Evolutionary conservation across 2,797 vertebrate genomes (phyloP).

Genomic region (Onychomys torridus): DNA sequence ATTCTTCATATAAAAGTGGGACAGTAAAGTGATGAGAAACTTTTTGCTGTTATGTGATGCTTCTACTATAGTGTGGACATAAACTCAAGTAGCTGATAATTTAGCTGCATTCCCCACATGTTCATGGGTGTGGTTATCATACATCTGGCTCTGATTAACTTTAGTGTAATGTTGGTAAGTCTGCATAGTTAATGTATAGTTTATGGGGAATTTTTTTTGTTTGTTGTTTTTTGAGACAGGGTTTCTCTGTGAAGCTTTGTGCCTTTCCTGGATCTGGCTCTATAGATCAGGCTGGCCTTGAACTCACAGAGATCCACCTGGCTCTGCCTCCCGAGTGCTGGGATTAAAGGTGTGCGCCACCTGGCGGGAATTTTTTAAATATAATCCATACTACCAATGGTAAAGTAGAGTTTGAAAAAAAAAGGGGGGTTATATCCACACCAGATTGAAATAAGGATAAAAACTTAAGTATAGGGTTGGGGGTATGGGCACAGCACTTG

Average conservation of each 20-base stretch:
- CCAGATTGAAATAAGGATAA: neutral
- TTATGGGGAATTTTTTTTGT: constrained; percentile 26
- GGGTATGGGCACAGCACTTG: neutral
- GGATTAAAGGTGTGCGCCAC: no score
- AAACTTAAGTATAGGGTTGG: neutral
- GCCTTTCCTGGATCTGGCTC: no score
- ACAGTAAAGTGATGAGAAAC: neutral
- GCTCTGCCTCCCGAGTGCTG: no score
- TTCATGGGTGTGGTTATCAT: neutral
- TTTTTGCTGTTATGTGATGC: neutral
- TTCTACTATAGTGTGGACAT: neutral
- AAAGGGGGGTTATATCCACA: neutral
- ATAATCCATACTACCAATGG: neutral
- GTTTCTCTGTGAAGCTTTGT: no score
- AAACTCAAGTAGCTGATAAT: neutral
- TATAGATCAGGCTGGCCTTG: no score
- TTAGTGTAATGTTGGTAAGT: neutral
- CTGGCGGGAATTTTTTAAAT: no score
- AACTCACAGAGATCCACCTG: no score
- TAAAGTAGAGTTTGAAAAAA: neutral
- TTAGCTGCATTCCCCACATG: neutral
- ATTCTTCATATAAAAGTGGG: neutral
- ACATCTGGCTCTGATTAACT: neutral
- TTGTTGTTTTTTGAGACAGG: no score
- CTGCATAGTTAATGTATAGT: neutral